Base-by-base conservation (phyloP, 2,113 vertebrate species). In the Heterotis niloticus region DNA sequence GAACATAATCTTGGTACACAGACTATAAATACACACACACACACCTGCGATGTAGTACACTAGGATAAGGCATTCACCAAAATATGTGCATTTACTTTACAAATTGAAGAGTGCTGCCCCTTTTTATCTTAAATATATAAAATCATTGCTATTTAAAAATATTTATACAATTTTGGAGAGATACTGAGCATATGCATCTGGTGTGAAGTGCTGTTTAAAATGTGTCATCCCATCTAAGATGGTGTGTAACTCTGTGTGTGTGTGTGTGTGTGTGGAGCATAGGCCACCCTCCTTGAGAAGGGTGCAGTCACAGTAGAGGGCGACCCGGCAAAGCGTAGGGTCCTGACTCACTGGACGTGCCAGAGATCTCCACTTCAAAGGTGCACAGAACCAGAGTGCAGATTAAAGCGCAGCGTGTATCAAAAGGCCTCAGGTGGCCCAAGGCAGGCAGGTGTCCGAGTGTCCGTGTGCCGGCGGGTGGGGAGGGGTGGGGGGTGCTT, bases 331-430 rank as follows among this genome's bases (percentile, higher is more conserved):
- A 60, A 68, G 56, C 64, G 64, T 29, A 23, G 65, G 68, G 67
- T 56, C 74, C 14, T 64, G 78, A 67, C 74, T 60, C 60, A 12
- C 23, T 7, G 18, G 54, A 70, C 60, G 86, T 82, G 84, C 83
- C 82, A 44, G 81, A 81, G 84, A 88, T 92, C 90, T 90, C 84
- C 90, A 91, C 90, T 92, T 93, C 91, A 93, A 93, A 93, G 85
- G 85, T 80, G 65, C 82, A 76, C 82, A 77, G 76, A 82, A 85
- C 83, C 85, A 84, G 83, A 78, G 83, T 79, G 17, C 83, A 92
- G 92, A 92, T 93, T 93, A 93, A 93, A 93, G 91, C 90, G 2
- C 89, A 87, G 79, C 84, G 66, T 86, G 90, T 88, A 90, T 92
- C 89, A 93, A 93, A 92, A 88, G 79, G 78, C 88, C 84, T 83